Conservation (phyloP, 2,113 vertebrate species). For the Pedionomus torquatus region DNA sequence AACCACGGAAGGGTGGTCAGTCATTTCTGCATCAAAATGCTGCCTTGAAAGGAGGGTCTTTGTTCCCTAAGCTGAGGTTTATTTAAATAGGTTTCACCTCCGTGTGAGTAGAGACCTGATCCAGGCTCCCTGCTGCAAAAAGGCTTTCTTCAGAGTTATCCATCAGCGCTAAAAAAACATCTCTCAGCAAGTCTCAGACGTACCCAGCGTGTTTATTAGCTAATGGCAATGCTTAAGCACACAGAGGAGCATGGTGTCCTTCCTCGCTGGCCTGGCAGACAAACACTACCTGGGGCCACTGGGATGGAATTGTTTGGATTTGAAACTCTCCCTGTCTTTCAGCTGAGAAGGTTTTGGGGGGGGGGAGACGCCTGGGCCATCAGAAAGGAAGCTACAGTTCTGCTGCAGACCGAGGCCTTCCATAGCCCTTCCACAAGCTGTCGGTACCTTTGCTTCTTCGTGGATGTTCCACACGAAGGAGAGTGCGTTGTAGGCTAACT, state of each 20-base stretch:
- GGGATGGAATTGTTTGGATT: neutral
- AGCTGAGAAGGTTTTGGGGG: neutral
- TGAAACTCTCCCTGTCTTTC: neutral
- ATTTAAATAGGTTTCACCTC: neutral
- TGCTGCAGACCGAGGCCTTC: neutral
- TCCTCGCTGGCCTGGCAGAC: neutral
- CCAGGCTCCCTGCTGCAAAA: neutral
- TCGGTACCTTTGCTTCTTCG: slow-evolving; percentile 93
- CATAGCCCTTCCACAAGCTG: neutral
- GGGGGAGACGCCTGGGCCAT: accelerated
- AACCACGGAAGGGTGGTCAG: neutral
- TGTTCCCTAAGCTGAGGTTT: slow-evolving; percentile 19
- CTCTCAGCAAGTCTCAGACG: neutral
- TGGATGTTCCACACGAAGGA: slow-evolving; percentile 94
- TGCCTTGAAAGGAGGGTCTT: slow-evolving; percentile 16
- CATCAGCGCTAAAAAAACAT: slow-evolving; percentile 51
- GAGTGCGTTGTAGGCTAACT: slow-evolving; percentile 93
- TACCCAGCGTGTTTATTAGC: neutral
- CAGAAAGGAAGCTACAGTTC: neutral
- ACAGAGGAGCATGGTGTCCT: neutral
- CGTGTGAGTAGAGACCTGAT: neutral
- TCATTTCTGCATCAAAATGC: neutral
- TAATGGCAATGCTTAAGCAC: slow-evolving; percentile 26
- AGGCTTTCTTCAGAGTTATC: slow-evolving; percentile 11
- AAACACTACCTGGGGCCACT: neutral